A percentile compares a stretch with the other conserved stretches of the same genome.
Evolutionary conservation across 2,888 invertebrate genomes (phyloP).

Genomic region (Spilosoma lubricipeda): DNA sequence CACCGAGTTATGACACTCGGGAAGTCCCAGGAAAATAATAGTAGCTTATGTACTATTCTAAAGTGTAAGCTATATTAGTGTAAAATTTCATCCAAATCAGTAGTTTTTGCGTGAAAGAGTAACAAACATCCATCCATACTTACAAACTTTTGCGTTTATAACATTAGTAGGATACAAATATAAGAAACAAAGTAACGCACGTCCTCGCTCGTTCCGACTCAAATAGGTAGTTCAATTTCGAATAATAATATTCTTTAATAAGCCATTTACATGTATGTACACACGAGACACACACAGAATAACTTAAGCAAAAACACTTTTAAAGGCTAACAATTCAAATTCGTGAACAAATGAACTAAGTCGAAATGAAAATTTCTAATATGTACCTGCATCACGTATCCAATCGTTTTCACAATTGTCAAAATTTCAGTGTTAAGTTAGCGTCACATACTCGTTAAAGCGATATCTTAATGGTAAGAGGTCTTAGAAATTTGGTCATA

Average conservation of each 20-base stretch:
- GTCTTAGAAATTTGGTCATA: background rate
- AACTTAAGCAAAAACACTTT: background rate
- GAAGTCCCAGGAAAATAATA: no score
- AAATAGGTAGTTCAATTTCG: background rate
- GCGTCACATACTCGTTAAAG: background rate
- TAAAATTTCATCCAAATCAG: no score
- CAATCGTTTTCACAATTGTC: background rate
- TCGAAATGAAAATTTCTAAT: background rate
- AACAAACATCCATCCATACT: no score
- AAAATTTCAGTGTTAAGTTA: background rate
- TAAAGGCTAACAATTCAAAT: background rate
- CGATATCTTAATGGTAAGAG: background rate
- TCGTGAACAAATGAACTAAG: background rate
- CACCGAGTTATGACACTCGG: no score
- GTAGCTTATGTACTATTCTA: no score
- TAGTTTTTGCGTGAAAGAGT: no score
- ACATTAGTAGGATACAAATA: no score
- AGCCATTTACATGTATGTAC: background rate
- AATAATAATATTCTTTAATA: background rate
- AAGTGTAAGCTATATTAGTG: no score
- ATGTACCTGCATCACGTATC: background rate
- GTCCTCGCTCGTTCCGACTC: background rate
- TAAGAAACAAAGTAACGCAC: background rate
- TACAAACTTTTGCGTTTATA: no score
- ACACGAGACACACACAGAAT: background rate